These are phyloP conservation scores for Scaptomyza cyrtandrae DNA, from an alignment of 2,888 invertebrate species.

Conservation along the genomic window DNA sequence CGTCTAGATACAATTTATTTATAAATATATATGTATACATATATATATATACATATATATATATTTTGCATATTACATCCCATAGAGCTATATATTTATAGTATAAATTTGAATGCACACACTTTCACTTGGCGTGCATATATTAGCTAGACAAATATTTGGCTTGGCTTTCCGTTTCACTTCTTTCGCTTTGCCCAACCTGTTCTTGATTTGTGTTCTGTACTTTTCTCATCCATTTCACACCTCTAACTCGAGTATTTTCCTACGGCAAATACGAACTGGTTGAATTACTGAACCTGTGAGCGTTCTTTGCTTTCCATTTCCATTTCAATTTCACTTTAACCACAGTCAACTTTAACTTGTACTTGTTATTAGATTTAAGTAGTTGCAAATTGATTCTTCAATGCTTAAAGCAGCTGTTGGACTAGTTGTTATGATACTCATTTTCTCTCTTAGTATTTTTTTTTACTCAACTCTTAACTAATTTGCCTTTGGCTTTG, in stretches of 20 bases:
- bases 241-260: conserved; percentile 39
- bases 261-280: no score
- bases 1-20: conserved; percentile 28
- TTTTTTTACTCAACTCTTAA: conserved; percentile 4
- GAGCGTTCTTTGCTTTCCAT: conserved; percentile 13
- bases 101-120: conserved; percentile 16
- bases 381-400: conserved; percentile 32
- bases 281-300: conserved; percentile 15
- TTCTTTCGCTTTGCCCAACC: conserved; percentile 5
- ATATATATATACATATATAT: not conserved
- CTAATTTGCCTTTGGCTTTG: conserved; percentile 9
- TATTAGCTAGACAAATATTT: conserved; percentile 73
- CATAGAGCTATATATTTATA: not conserved
- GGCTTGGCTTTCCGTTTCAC: conserved; percentile 53
- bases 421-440: not conserved
- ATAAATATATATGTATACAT: not conserved
- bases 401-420: conserved; percentile 12
- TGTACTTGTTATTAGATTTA: no score
- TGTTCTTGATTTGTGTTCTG: conserved; percentile 18
- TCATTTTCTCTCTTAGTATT: conserved; percentile 1
- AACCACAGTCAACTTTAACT: no score
- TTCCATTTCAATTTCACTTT: not conserved
- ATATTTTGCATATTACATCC: conserved; percentile 7
- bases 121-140: conserved; percentile 61
- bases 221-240: conserved; percentile 40